Evolutionary conservation across 2,113 vertebrate genomes (phyloP).

Genomic region (Periophthalmodon schlosseri): DNA sequence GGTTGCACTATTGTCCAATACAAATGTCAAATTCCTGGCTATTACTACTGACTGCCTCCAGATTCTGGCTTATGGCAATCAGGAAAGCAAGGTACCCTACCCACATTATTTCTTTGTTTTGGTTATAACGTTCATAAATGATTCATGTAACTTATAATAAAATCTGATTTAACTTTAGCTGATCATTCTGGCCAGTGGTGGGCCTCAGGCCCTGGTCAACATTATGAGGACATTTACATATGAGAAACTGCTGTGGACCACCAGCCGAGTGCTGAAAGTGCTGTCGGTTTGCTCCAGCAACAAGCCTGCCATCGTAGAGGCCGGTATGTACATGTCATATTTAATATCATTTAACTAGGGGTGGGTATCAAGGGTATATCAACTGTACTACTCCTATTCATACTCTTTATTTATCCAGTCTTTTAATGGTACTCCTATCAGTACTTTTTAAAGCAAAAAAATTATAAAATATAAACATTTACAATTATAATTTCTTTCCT

Average conservation of each 20-base stretch:
- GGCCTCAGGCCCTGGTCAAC: constrained; percentile 96
- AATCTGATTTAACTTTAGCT: constrained; percentile 73
- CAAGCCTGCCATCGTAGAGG: constrained; percentile 98
- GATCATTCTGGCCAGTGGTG: constrained; percentile 97
- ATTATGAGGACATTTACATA: constrained; percentile 99
- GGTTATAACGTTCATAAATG: neutral
- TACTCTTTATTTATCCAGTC: no score
- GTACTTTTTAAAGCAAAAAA: no score
- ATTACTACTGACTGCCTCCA: constrained; percentile 99
- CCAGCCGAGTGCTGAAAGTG: constrained; percentile 97
- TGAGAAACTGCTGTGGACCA: constrained; percentile 98
- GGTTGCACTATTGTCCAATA: constrained; percentile 97
- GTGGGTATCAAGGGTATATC: no score
- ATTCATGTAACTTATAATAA: neutral
- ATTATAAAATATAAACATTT: no score
- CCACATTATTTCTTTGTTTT: neutral
- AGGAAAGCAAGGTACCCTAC: constrained; percentile 93
- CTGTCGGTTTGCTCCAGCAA: constrained; percentile 98
- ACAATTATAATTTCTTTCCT: no score
- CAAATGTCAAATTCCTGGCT: constrained; percentile 97
- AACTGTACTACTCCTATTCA: neutral
- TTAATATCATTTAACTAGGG: no score
- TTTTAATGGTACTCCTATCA: no score
- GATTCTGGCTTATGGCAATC: constrained; percentile 98
- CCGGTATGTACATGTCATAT: constrained; percentile 81